phyloP scores from a whole-genome alignment of 2,113 vertebrate genomes.

The Aix galericulata region DNA sequence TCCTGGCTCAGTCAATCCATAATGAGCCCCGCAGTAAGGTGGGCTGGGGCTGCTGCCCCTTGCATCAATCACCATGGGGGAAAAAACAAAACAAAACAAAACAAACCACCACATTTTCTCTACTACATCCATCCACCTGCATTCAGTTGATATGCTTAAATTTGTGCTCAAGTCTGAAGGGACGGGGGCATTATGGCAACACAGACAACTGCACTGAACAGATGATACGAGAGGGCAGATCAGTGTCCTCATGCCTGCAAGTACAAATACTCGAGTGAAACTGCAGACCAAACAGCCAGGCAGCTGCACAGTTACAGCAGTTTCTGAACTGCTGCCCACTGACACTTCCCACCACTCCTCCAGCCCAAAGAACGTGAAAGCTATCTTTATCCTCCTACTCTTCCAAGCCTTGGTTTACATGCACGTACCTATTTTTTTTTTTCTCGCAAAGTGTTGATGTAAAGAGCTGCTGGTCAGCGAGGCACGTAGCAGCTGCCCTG shows the following conservation, averaged over 20 bases:
- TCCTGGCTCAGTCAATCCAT: not conserved
- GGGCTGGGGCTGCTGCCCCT: not conserved
- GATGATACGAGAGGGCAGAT: not conserved
- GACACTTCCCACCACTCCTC: not conserved
- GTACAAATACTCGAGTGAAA: not conserved
- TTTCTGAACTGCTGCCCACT: not conserved
- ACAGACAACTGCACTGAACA: not conserved
- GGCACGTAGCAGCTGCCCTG: not conserved
- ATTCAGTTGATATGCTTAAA: accelerated
- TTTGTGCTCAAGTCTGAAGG: not conserved
- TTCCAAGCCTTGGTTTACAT: not conserved
- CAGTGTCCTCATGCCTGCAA: not conserved
- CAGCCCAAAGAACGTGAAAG: not conserved
- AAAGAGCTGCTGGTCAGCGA: not conserved
- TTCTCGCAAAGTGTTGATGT: not conserved
- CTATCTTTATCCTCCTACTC: not conserved
- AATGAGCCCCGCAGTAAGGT: not conserved
- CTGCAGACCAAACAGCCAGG: not conserved
- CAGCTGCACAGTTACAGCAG: not conserved
- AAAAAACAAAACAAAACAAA: too few species aligned
- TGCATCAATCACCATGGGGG: not conserved
- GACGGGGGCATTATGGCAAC: not conserved
- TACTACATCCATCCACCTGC: not conserved
- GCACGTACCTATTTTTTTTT: not conserved
- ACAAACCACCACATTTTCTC: too few species aligned